A percentile compares a stretch with the other conserved stretches of the same genome.
phyloP scores from a whole-genome alignment of 1,140 invertebrate genomes.

The Heliconius eleuchia region DNA sequence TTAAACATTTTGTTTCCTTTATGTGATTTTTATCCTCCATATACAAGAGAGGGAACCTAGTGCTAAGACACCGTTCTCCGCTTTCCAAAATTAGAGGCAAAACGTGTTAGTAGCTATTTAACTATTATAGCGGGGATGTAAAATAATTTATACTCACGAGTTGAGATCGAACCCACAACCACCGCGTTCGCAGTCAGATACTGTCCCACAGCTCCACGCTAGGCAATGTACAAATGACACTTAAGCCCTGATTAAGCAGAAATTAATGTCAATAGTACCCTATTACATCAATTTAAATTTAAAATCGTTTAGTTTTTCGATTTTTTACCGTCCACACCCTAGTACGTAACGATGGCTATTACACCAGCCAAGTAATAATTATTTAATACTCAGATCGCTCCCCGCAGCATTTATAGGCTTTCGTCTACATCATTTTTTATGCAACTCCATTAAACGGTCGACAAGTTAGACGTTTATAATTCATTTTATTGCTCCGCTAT shows the following conservation, averaged over 20 bases:
- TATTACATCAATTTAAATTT: neutral
- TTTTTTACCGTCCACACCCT: neutral
- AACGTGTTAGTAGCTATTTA: no score
- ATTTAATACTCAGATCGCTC: slow-evolving; percentile 23
- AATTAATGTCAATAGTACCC: neutral
- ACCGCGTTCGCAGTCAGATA: no score
- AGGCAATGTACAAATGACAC: neutral
- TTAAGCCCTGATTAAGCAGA: neutral
- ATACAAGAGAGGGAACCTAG: no score
- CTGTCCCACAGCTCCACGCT: neutral
- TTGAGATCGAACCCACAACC: no score
- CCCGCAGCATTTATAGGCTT: slow-evolving; percentile 19
- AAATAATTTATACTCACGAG: no score
- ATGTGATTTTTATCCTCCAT: no score
- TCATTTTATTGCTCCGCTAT: slow-evolving; percentile 9
- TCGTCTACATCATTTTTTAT: slow-evolving; percentile 34
- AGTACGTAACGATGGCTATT: neutral
- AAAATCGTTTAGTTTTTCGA: neutral
- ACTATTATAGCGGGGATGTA: no score
- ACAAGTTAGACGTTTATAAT: slow-evolving; percentile 14
- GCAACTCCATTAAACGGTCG: slow-evolving; percentile 28
- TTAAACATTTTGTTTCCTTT: no score
- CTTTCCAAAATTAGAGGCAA: no score
- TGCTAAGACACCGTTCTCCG: no score
- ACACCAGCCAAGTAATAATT: neutral